These are phyloP conservation scores for Epinephelus awoara DNA, from an alignment of 2,797 vertebrate species.

Conservation along the genomic window DNA sequence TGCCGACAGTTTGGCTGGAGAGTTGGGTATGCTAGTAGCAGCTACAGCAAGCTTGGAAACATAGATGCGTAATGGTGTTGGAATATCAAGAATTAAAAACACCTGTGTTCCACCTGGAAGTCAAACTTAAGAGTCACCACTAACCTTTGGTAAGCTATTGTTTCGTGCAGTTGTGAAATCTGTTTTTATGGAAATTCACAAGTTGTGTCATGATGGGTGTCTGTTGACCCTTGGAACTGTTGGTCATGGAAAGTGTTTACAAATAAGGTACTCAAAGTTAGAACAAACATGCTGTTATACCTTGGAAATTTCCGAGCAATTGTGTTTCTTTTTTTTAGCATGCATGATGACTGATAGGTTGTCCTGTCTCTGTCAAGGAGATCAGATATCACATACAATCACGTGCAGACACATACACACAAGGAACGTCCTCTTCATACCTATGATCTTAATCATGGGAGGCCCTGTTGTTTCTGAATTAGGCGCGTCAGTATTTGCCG, in stretches of 20 bases:
- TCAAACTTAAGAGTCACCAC: conserved; percentile 2
- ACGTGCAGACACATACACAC: background rate
- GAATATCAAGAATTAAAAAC: background rate
- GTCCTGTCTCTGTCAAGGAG: conserved; percentile 38
- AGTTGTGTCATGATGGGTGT: conserved; percentile 41
- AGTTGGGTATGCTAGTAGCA: too few species aligned
- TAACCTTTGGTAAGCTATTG: background rate
- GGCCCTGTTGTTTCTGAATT: conserved; percentile 44
- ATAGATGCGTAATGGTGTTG: background rate
- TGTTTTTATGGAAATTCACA: conserved; percentile 57
- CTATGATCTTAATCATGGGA: conserved; percentile 59
- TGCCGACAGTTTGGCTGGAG: background rate
- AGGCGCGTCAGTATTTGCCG: conserved; percentile 28
- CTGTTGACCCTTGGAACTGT: conserved; percentile 26
- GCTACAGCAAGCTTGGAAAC: background rate
- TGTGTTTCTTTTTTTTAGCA: conserved; percentile 45
- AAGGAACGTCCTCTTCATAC: conserved; percentile 53
- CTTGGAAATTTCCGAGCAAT: conserved; percentile 38
- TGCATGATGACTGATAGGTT: conserved; percentile 40
- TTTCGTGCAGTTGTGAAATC: conserved; percentile 19
- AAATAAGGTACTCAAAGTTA: conserved; percentile 36
- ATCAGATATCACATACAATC: conserved; percentile 54
- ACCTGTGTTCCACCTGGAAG: background rate
- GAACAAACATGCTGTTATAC: conserved; percentile 61
- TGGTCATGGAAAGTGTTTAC: conserved; percentile 40